Evolutionary conservation across 2,797 vertebrate genomes (phyloP).

Genomic region (Alectoris magna): DNA sequence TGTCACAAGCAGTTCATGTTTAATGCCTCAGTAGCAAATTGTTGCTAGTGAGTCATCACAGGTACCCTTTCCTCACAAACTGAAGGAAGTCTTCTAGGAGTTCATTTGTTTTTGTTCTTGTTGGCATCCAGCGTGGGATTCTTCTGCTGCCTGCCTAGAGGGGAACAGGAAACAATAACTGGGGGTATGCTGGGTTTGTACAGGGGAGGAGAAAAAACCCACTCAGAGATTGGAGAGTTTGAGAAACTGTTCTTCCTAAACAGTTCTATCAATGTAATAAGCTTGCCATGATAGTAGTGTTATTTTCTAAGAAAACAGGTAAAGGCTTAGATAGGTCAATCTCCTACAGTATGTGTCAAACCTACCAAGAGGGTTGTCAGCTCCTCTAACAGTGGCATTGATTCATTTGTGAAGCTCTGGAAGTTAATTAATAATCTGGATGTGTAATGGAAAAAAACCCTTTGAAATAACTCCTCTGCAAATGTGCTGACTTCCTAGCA

Average conservation of each 20-base stretch:
- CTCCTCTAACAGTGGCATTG: background rate
- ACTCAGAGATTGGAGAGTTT: background rate
- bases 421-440: background rate
- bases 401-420: background rate
- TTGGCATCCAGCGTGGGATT: background rate
- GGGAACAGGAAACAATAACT: background rate
- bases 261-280: background rate
- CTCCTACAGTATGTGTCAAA: background rate
- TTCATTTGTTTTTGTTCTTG: background rate
- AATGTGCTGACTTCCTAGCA: rapidly evolving
- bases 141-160: background rate
- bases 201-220: background rate
- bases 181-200: background rate
- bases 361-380: background rate
- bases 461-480: background rate
- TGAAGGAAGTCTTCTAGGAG: background rate
- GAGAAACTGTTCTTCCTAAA: background rate
- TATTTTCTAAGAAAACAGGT: background rate
- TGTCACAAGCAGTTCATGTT: background rate
- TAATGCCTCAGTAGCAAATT: background rate
- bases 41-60: background rate
- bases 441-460: background rate
- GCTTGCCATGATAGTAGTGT: background rate
- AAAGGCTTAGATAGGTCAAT: background rate
- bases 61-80: background rate